phyloP scores from a whole-genome alignment of 2,797 vertebrate genomes.

The Sardinella longiceps region DNA sequence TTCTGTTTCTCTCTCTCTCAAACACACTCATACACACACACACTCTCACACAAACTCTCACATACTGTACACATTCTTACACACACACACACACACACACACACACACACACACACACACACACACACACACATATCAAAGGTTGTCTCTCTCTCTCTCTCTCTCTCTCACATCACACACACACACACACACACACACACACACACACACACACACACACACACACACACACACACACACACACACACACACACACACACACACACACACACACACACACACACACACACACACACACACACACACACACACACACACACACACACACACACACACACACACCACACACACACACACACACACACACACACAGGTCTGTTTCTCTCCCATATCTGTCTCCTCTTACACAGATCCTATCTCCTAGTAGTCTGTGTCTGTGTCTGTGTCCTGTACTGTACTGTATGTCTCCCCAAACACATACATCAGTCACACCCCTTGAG shows the following conservation, averaged over 20 bases:
- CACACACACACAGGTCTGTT: background rate
- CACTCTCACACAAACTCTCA: background rate
- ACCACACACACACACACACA: background rate
- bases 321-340: background rate
- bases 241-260: background rate
- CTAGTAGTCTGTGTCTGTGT: too few relatives aligned
- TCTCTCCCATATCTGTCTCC: background rate
- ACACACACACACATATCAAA: background rate
- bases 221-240: background rate
- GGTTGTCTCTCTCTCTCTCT: background rate
- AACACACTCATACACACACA: background rate
- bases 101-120: too few relatives aligned
- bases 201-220: background rate
- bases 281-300: background rate
- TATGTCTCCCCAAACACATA: background rate
- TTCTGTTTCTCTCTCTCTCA: background rate
- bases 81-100: background rate
- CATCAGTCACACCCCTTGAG: background rate
- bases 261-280: background rate
- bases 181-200: background rate
- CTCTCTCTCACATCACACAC: too few relatives aligned
- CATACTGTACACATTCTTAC: too few relatives aligned
- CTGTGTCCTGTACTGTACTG: too few relatives aligned
- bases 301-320: background rate
- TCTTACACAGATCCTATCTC: too few relatives aligned